These are phyloP conservation scores for Drosophila conformis DNA, from an alignment of 2,888 invertebrate species.

Conservation along the genomic window DNA sequence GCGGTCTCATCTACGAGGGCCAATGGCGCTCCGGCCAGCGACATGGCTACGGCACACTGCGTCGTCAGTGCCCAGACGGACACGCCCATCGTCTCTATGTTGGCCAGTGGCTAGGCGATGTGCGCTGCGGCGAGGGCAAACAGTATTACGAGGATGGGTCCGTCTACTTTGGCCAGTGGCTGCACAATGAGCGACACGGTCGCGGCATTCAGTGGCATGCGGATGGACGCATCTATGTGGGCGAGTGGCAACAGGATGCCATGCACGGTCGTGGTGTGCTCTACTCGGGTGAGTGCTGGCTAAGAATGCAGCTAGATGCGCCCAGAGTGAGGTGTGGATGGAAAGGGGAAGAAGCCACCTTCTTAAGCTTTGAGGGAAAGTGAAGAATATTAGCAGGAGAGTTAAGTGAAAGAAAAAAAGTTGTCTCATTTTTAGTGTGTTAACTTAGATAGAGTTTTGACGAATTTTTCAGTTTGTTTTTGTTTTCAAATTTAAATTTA, in stretches of 20 bases:
- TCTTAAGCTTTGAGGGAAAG: neutral
- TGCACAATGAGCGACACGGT: constrained; percentile 74
- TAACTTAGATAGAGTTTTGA: no score
- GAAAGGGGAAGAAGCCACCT: neutral
- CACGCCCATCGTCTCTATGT: constrained; percentile 75
- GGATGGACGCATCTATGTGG: constrained; percentile 81
- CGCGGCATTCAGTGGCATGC: constrained; percentile 83
- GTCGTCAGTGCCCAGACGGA: constrained; percentile 64
- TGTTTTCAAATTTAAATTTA: no score
- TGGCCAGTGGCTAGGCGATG: constrained; percentile 80
- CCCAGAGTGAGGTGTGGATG: neutral
- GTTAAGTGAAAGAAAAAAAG: neutral
- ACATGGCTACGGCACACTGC: constrained; percentile 81
- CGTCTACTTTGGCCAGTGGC: constrained; percentile 82
- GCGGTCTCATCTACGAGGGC: constrained; percentile 82
- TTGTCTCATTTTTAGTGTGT: neutral
- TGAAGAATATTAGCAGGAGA: neutral
- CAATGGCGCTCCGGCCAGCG: constrained; percentile 80
- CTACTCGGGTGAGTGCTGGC: constrained; percentile 65
- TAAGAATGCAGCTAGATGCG: no score
- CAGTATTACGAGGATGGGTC: constrained; percentile 78
- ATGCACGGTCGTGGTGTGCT: constrained; percentile 81
- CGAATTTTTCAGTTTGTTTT: no score
- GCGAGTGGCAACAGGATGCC: constrained; percentile 82
- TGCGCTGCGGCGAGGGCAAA: constrained; percentile 83